Conservation (phyloP, 2,888 invertebrate genomes). For the Drosophila flavopinicola region DNA sequence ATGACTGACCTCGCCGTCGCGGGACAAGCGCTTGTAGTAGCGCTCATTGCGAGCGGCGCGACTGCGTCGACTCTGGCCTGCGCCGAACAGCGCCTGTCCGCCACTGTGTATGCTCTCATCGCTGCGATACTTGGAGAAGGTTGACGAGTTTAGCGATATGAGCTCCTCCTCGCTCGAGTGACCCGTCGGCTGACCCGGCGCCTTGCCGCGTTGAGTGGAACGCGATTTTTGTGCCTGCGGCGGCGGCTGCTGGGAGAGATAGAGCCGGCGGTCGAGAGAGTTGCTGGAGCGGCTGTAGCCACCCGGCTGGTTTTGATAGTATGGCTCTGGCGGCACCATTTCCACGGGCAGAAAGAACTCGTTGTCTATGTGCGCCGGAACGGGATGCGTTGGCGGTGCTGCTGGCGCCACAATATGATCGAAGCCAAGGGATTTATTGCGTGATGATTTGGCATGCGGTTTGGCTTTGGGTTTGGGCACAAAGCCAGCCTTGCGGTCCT, state of each 20-base stretch:
- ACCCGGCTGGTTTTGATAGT: slow-evolving; percentile 70
- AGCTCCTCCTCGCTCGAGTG: slow-evolving; percentile 82
- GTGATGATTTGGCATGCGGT: slow-evolving; percentile 15
- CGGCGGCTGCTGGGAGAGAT: slow-evolving; percentile 21
- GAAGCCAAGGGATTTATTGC: slow-evolving; percentile 81
- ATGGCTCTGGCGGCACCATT: slow-evolving; percentile 67
- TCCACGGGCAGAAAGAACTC: slow-evolving; percentile 83
- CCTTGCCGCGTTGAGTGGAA: slow-evolving; percentile 66
- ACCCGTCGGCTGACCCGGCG: slow-evolving; percentile 27
- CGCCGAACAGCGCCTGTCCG: slow-evolving; percentile 78
- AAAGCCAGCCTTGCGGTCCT: slow-evolving; percentile 84
- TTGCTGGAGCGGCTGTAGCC: slow-evolving; percentile 74
- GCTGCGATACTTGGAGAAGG: slow-evolving; percentile 88
- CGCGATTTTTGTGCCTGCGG: slow-evolving; percentile 59
- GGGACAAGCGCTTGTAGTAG: slow-evolving; percentile 90
- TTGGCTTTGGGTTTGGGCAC: slow-evolving; percentile 65
- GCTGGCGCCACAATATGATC: slow-evolving; percentile 87
- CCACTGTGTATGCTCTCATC: slow-evolving; percentile 88
- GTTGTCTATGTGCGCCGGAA: slow-evolving; percentile 82
- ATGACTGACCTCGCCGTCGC: slow-evolving; percentile 87
- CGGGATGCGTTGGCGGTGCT: slow-evolving; percentile 28
- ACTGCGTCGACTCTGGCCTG: slow-evolving; percentile 86
- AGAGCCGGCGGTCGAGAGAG: slow-evolving; percentile 76
- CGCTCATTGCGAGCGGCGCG: slow-evolving; percentile 92
- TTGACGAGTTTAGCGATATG: slow-evolving; percentile 89